These are phyloP conservation scores for Pseudomyrmex pallidus DNA, from an alignment of 1,140 invertebrate species.

Conservation along the genomic window DNA sequence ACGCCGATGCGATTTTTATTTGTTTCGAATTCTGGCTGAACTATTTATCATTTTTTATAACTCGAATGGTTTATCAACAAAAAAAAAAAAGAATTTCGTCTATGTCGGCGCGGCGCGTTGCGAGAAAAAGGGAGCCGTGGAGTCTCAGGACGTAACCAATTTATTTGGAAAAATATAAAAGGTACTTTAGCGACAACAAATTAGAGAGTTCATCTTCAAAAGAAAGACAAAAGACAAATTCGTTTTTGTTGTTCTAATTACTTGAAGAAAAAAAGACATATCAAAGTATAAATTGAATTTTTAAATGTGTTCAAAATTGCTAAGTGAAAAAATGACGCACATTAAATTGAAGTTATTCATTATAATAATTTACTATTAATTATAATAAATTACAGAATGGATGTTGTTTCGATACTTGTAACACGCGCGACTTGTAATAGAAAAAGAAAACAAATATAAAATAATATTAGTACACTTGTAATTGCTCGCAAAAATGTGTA, in stretches of 20 bases:
- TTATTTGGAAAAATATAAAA: constrained; percentile 44
- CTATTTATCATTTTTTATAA: too few species aligned
- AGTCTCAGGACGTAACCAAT: too few species aligned
- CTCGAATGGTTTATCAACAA: too few species aligned
- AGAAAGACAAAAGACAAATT: constrained; percentile 26
- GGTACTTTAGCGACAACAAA: constrained; percentile 41
- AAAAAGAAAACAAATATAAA: too few species aligned
- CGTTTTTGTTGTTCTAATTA: not conserved
- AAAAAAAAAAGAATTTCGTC: too few species aligned
- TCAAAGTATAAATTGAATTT: constrained; percentile 31
- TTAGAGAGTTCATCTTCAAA: constrained; percentile 40
- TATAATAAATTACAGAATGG: not conserved
- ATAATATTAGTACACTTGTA: not conserved
- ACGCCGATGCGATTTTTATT: too few species aligned
- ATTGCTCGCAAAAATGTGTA: not conserved
- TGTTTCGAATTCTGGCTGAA: too few species aligned
- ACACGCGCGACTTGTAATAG: too few species aligned
- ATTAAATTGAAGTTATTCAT: too few species aligned
- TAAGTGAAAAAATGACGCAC: not conserved
- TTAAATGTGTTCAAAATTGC: not conserved
- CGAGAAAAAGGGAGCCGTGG: too few species aligned
- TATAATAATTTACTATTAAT: too few species aligned
- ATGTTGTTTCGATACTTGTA: constrained; percentile 1
- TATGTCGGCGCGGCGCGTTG: too few species aligned
- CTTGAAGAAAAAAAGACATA: constrained; percentile 8